A percentile compares a stretch with the other conserved stretches of the same genome.
Evolutionary conservation across 2,113 vertebrate genomes (phyloP).

Genomic region (Otus sunia): DNA sequence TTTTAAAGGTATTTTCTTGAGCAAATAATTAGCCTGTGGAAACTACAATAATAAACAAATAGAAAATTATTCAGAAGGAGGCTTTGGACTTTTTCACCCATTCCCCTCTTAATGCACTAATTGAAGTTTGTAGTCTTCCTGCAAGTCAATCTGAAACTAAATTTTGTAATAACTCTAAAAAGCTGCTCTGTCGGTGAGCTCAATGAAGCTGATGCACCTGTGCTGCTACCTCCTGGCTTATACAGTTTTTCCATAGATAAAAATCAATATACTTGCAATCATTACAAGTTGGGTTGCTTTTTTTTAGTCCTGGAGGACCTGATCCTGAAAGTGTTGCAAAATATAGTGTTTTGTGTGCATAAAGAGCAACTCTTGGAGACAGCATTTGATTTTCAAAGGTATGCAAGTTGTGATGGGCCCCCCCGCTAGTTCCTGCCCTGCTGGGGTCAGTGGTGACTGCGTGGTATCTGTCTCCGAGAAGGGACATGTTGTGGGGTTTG

Average conservation of each 20-base stretch:
- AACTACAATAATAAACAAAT: conserved; percentile 35
- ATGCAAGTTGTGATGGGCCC: neutral
- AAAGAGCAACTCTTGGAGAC: neutral
- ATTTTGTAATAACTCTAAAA: neutral
- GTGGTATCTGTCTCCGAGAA: neutral
- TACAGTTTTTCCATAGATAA: neutral
- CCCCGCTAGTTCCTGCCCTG: neutral
- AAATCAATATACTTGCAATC: neutral
- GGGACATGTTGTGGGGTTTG: accelerated
- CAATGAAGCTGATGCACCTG: neutral
- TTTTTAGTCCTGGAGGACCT: neutral
- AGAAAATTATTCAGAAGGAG: conserved; percentile 5
- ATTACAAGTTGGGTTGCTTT: accelerated
- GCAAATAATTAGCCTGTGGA: conserved; percentile 1
- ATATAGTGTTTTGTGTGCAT: neutral
- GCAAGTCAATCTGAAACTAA: neutral
- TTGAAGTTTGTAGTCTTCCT: neutral
- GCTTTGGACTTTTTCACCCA: neutral
- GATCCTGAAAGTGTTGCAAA: accelerated
- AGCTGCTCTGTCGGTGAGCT: neutral
- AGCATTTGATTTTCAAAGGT: accelerated
- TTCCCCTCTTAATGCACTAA: neutral
- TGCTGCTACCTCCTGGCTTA: neutral
- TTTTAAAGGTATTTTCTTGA: conserved; percentile 60
- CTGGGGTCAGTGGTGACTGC: accelerated